A percentile compares a stretch with the other conserved stretches of the same genome.
Evolutionary conservation across 2,113 vertebrate species (phyloP).

Genomic region (Malurus elegans): DNA sequence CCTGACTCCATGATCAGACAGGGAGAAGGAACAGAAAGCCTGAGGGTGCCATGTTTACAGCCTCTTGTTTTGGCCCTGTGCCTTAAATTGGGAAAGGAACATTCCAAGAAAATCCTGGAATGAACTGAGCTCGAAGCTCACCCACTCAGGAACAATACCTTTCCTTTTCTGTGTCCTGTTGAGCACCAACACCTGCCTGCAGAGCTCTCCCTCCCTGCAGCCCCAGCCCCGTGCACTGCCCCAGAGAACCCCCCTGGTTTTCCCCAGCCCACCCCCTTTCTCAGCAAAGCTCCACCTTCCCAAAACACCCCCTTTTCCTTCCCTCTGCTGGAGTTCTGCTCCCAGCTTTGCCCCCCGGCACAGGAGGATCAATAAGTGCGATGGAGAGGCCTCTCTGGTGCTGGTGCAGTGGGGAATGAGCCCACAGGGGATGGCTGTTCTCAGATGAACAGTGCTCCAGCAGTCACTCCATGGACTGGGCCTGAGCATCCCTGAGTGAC

Average conservation of each 20-base stretch:
- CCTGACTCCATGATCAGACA: background rate
- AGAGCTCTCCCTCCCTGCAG: background rate
- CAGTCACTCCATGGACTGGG: conserved; percentile 32
- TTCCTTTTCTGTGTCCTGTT: background rate
- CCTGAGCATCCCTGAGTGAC: conserved; percentile 12
- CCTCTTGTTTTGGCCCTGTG: background rate
- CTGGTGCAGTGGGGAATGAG: background rate
- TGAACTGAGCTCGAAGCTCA: conserved; percentile 23
- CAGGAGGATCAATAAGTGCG: background rate
- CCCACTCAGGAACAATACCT: background rate
- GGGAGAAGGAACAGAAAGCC: background rate
- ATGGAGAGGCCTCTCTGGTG: conserved; percentile 23
- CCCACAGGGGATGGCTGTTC: conserved; percentile 1
- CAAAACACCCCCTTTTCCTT: background rate
- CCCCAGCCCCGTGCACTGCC: fast-evolving
- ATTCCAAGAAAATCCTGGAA: background rate
- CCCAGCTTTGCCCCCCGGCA: background rate
- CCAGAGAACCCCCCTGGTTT: background rate
- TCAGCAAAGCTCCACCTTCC: background rate
- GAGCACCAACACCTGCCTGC: background rate
- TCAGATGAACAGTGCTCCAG: background rate
- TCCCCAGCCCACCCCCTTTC: background rate
- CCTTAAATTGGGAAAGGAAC: background rate
- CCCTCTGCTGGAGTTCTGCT: background rate
- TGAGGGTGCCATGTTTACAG: fast-evolving